phyloP scores from a whole-genome alignment of 2,888 invertebrate species.

The Drosophila histrio region DNA sequence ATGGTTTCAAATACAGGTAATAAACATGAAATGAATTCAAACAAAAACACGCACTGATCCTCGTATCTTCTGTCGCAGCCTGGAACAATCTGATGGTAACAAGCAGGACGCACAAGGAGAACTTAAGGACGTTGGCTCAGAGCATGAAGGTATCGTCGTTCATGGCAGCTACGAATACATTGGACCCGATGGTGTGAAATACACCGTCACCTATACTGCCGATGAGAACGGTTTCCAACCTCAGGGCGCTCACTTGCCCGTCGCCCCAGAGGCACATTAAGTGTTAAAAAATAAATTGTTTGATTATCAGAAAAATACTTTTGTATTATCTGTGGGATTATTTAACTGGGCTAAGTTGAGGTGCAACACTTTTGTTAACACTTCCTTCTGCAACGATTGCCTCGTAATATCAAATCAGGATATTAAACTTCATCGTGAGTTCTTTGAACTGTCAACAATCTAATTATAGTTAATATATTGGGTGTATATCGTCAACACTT shows the following conservation, averaged over 20 bases:
- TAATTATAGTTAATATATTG: too few species aligned
- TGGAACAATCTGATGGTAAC: conserved; percentile 21
- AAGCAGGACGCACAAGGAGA: accelerated
- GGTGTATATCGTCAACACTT: too few species aligned
- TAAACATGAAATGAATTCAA: background rate
- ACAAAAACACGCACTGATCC: background rate
- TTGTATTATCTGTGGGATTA: background rate
- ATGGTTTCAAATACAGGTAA: conserved; percentile 84
- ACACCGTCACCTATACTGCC: conserved; percentile 70
- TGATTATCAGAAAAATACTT: conserved; percentile 37
- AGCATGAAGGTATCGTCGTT: conserved; percentile 66
- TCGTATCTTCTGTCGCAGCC: background rate
- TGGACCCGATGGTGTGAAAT: conserved; percentile 67
- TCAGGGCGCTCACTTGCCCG: conserved; percentile 75
- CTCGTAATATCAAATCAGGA: too few species aligned
- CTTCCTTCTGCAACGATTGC: too few species aligned
- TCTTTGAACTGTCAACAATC: too few species aligned
- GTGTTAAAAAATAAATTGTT: conserved; percentile 16
- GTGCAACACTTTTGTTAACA: too few species aligned
- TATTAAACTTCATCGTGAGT: too few species aligned
- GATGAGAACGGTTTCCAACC: conserved; percentile 86
- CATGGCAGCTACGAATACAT: conserved; percentile 63
- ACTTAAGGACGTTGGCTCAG: conserved; percentile 44
- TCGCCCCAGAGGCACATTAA: conserved; percentile 35
- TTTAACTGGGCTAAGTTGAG: too few species aligned